phyloP scores from a whole-genome alignment of 2,888 invertebrate genomes.

The Cantharis flavilabris region DNA sequence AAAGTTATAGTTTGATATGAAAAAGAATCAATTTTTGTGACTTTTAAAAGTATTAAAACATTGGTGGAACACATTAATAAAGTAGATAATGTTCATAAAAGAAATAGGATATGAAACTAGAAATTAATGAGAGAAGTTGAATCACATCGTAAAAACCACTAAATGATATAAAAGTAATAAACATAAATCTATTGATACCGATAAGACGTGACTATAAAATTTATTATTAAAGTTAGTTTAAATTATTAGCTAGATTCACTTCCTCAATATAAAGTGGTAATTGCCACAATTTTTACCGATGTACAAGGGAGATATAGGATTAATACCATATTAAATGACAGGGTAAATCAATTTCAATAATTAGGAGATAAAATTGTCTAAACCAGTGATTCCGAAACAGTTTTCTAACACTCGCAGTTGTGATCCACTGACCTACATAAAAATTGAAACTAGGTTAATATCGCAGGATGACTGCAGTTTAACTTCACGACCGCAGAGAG shows the following conservation, averaged over 20 bases:
- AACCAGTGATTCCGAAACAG: not conserved
- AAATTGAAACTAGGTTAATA: not conserved
- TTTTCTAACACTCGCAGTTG: not conserved
- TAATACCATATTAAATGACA: not conserved
- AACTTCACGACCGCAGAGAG: too few species aligned
- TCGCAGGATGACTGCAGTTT: too few species aligned
- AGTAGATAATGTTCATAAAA: conserved; percentile 20
- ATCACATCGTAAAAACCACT: conserved; percentile 26
- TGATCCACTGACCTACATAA: too few species aligned
- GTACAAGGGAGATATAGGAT: not conserved
- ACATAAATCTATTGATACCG: conserved; percentile 30
- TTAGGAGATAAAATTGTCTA: not conserved
- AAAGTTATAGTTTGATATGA: not conserved
- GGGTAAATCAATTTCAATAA: not conserved
- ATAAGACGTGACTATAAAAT: conserved; percentile 28
- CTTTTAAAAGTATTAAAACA: conserved; percentile 8
- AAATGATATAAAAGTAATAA: conserved; percentile 32
- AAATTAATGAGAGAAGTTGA: conserved; percentile 29
- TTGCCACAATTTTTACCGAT: not conserved
- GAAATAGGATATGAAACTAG: conserved; percentile 24
- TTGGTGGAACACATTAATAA: conserved; percentile 18
- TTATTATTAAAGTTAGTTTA: conserved; percentile 27
- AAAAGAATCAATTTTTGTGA: not conserved
- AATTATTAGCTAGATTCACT: conserved; percentile 21
- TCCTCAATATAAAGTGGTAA: conserved; percentile 8